phyloP scores from a whole-genome alignment of 2,888 invertebrate genomes.

The Drosophila longiperda region DNA sequence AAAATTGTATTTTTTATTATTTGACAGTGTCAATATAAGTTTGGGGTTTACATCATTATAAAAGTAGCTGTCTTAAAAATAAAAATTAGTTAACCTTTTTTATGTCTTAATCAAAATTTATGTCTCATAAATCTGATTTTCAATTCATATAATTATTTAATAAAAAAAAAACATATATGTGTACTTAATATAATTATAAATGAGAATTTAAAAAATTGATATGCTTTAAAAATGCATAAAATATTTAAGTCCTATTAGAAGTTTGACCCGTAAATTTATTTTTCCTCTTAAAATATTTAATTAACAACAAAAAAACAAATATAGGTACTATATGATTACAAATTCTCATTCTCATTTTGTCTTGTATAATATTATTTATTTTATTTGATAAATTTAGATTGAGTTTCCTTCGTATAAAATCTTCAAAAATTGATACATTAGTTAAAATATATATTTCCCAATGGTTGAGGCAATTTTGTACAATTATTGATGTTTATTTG shows the following conservation, averaged over 20 bases:
- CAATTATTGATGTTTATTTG: not conserved
- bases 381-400: not conserved
- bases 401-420: not conserved
- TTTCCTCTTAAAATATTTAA: too few species aligned
- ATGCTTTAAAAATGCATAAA: too few species aligned
- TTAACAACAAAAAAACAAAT: too few species aligned
- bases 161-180: not conserved
- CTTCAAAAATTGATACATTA: not conserved
- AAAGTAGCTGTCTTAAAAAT: not conserved
- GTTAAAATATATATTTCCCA: too few species aligned
- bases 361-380: not conserved
- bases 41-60: too few species aligned
- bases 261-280: too few species aligned
- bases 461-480: too few species aligned
- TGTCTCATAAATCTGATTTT: not conserved
- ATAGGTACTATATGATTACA: too few species aligned
- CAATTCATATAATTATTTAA: not conserved
- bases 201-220: too few species aligned
- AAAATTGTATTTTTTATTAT: not conserved
- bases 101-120: not conserved
- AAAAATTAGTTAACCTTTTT: not conserved
- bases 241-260: too few species aligned
- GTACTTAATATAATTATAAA: too few species aligned
- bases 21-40: not conserved
- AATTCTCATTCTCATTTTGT: not conserved